Evolutionary conservation across 2,113 vertebrate genomes (phyloP).

Genomic region (Saguinus imperator): DNA sequence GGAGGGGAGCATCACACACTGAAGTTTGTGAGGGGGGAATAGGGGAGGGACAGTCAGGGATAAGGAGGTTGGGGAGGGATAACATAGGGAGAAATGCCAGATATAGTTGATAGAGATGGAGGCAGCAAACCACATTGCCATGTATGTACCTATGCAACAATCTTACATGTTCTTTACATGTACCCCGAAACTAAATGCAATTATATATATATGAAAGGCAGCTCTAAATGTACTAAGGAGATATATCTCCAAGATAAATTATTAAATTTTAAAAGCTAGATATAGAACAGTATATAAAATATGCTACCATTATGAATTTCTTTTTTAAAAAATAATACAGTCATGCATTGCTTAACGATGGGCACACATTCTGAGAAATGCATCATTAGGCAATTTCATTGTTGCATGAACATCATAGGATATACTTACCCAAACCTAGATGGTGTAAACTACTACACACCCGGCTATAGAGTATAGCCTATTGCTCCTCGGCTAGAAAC

Average conservation of each 20-base stretch:
- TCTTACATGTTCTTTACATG: too few species aligned
- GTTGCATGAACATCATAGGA: background rate
- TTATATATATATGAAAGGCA: background rate
- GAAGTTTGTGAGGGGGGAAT: too few species aligned
- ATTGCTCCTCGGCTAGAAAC: too few species aligned
- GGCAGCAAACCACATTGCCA: too few species aligned
- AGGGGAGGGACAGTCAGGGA: too few species aligned
- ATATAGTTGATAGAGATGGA: too few species aligned
- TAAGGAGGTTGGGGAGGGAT: too few species aligned
- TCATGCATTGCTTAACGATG: background rate
- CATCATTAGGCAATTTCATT: background rate
- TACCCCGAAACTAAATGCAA: too few species aligned
- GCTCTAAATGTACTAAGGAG: background rate
- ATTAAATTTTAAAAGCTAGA: background rate
- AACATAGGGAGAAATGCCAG: too few species aligned
- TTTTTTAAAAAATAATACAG: background rate
- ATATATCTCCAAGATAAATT: background rate
- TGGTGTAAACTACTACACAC: background rate
- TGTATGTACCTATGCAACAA: too few species aligned
- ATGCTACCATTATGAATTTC: background rate
- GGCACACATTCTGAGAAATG: background rate
- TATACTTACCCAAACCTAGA: background rate
- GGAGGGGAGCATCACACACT: too few species aligned
- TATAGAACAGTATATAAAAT: background rate
- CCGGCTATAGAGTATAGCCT: background rate